Evolutionary conservation across 2,797 vertebrate species (phyloP).

Genomic region (Perodicticus potto): DNA sequence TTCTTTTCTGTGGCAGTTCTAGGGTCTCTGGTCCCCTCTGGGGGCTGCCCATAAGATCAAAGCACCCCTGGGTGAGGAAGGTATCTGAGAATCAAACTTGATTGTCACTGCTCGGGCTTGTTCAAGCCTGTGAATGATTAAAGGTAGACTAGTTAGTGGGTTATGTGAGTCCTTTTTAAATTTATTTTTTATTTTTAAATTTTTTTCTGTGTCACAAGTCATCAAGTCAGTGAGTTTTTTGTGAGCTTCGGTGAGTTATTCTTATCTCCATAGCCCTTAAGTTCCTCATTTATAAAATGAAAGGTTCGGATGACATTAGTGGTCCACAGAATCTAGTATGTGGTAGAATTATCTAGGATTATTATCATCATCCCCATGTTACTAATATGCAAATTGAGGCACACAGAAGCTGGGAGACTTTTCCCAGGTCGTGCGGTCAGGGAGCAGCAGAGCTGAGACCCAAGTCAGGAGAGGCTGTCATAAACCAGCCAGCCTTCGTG

Average conservation of each 20-base stretch:
- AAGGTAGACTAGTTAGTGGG: background rate
- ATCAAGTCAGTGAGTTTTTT: background rate
- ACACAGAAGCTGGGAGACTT: too few species aligned
- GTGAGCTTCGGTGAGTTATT: background rate
- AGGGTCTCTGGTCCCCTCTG: background rate
- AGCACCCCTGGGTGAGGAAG: background rate
- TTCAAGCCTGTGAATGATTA: background rate
- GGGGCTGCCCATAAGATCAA: background rate
- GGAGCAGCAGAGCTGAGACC: background rate
- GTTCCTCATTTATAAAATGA: background rate
- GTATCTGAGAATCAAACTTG: background rate
- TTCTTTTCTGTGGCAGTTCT: background rate
- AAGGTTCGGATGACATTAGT: background rate
- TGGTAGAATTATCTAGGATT: background rate
- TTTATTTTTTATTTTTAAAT: background rate
- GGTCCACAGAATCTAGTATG: background rate
- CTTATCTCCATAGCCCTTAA: background rate
- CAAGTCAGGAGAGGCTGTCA: background rate
- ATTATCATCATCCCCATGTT: background rate
- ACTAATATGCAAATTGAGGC: background rate
- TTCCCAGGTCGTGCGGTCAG: background rate
- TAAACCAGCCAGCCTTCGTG: background rate
- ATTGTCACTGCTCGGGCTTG: background rate
- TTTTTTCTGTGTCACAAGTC: background rate
- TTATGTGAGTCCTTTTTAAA: background rate